Conservation (phyloP, 2,797 vertebrate species). For the Phalloptychus januarius region DNA sequence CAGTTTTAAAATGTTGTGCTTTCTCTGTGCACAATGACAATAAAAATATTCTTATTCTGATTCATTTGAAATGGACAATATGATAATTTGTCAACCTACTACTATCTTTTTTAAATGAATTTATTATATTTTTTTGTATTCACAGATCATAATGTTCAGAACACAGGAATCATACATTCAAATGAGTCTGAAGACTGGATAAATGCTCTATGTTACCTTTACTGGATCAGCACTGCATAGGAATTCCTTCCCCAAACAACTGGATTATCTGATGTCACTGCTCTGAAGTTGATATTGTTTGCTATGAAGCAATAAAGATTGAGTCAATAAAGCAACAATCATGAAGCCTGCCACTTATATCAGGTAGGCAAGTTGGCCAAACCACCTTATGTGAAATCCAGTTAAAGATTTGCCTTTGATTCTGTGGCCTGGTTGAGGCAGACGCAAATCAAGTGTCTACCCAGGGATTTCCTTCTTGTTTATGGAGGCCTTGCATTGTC, state of each 20-base stretch:
- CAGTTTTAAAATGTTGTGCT: neutral
- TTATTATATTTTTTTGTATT: neutral
- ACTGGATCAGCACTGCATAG: constrained; percentile 30
- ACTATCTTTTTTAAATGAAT: neutral
- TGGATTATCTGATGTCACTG: constrained; percentile 24
- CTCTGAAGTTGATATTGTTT: constrained; percentile 47
- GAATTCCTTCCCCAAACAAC: constrained; percentile 45
- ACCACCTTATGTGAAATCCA: constrained; percentile 24
- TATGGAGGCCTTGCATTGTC: constrained; percentile 82
- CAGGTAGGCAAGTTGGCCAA: constrained; percentile 25
- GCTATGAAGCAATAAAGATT: constrained; percentile 33
- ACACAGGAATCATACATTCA: constrained; percentile 33
- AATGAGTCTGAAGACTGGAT: constrained; percentile 33
- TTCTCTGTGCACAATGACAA: too few species aligned
- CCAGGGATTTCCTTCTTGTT: constrained; percentile 72
- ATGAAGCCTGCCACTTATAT: constrained; percentile 40
- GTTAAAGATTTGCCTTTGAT: constrained; percentile 64
- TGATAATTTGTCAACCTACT: neutral
- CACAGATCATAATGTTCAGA: constrained; percentile 58
- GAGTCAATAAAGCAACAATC: constrained; percentile 22
- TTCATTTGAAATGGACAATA: neutral
- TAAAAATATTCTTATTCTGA: neutral
- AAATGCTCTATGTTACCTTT: constrained; percentile 44
- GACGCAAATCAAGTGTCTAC: constrained; percentile 68
- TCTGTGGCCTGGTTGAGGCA: constrained; percentile 66